Evolutionary conservation across 2,113 vertebrate species (phyloP), one percentile per base, ranked within the genome.

Genomic region (Prionailurus viverrinus): DNA sequence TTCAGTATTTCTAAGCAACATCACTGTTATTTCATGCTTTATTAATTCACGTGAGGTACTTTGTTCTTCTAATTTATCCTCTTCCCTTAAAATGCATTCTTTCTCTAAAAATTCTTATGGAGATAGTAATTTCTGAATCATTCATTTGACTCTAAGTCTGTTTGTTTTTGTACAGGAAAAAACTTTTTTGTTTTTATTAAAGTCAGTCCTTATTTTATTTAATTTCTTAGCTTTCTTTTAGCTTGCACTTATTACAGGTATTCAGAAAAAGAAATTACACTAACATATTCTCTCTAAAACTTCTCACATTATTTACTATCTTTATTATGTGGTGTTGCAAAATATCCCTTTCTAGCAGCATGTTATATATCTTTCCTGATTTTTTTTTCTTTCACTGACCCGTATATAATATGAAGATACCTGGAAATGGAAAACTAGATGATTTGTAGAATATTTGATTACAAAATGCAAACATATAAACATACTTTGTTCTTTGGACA

Each of bases 381-480:
- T 87, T 36, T 29, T 31, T 82, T 36, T 80, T 78, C 14, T 80
- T 61, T 85, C 39, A 82, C 10, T 31, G 15, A 73, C 3, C 61
- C 7, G 25, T 58, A 25, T 39, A 29, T 73, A 89, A 39, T 1
- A 76, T 39, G 19, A 80, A 18, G 15, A 87, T 65, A 81, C 1
- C 27, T 68, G 25, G 23, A 89, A 95, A 61, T 63, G 16, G 36
- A 94, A 84, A 94, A 73, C 27, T n/a, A 91, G 8, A 89, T 53
- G 39, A 14, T 66, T 73, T 94, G 16, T 68, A 48, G 39, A 83
- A 53, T 53, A 7, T 69, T 68, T 94, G 1, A 69, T 84, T 36
- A 45, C 25, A 90, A 78, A 71, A 97, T 69, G 63, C n/a, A 81
- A 89, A 86, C 51, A 51, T 33, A 73, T n/a, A 45, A 36, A 61